Conservation (phyloP, 2,888 invertebrate genomes). For the Thera obeliscata region DNA sequence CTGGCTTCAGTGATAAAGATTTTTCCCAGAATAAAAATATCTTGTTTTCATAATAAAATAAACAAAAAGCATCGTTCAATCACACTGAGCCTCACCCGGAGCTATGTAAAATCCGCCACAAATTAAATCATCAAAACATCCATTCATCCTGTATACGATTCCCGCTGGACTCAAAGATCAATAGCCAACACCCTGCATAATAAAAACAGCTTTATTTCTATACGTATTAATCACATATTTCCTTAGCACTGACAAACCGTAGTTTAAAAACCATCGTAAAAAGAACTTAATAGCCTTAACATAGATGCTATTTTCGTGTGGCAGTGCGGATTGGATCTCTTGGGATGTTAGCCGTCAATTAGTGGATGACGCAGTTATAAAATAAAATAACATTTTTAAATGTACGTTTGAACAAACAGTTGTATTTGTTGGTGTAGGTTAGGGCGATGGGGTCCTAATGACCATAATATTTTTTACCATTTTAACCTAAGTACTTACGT, state of each 20-base stretch:
- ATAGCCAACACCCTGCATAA: slow-evolving; percentile 44
- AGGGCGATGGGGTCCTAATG: slow-evolving; percentile 26
- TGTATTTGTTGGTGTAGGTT: slow-evolving; percentile 32
- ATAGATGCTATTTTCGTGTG: slow-evolving; percentile 45
- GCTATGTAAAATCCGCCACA: slow-evolving; percentile 31
- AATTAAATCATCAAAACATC: slow-evolving; percentile 41
- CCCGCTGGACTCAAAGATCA: slow-evolving; percentile 57
- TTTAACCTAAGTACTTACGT: background rate
- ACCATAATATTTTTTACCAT: slow-evolving; percentile 4
- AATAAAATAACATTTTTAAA: slow-evolving; percentile 49
- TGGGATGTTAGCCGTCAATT: slow-evolving; percentile 62
- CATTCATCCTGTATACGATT: slow-evolving; percentile 59
- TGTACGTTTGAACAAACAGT: slow-evolving; percentile 47
- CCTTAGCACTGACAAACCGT: slow-evolving; percentile 37
- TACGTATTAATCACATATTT: slow-evolving; percentile 43
- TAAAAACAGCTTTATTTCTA: slow-evolving; percentile 45
- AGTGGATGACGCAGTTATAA: slow-evolving; percentile 56
- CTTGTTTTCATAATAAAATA: background rate
- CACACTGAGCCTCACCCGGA: slow-evolving; percentile 21
- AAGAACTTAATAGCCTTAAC: slow-evolving; percentile 38
- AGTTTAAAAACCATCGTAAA: slow-evolving; percentile 1
- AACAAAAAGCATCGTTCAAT: slow-evolving; percentile 22
- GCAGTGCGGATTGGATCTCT: slow-evolving; percentile 37
- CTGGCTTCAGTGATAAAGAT: background rate
- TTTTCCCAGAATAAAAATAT: slow-evolving; percentile 5